Conservation (phyloP, 2,797 vertebrate species). For the Micropoecilia bifurca region DNA sequence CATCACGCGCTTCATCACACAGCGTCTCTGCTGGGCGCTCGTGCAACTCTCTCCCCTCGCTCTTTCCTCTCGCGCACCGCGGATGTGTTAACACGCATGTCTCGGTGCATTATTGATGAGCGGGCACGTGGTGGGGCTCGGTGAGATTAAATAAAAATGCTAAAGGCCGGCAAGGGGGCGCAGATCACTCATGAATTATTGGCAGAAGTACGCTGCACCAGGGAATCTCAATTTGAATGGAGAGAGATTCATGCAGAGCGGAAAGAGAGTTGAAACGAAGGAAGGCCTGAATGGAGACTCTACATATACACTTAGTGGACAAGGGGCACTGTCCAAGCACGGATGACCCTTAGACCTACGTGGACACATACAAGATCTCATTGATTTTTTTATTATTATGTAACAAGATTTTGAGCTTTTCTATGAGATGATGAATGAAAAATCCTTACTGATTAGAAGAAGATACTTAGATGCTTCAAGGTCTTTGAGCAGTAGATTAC, state of each 20-base stretch:
- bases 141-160: conserved; percentile 94
- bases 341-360: neutral
- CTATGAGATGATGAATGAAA: neutral
- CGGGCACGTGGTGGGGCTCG: conserved; percentile 83
- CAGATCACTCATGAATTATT: conserved; percentile 97
- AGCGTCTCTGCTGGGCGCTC: neutral
- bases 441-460: neutral
- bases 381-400: neutral
- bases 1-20: conserved; percentile 20
- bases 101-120: conserved; percentile 91
- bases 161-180: conserved; percentile 89
- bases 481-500: neutral
- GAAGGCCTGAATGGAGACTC: conserved; percentile 13
- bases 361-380: neutral
- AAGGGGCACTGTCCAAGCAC: neutral
- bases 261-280: conserved; percentile 16
- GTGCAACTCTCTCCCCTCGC: conserved; percentile 4
- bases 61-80: conserved; percentile 45
- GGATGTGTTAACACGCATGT: conserved; percentile 95
- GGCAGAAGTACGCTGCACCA: conserved; percentile 85
- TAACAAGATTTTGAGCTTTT: neutral
- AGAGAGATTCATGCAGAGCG: conserved; percentile 25
- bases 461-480: neutral
- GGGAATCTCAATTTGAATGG: conserved; percentile 86
- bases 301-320: neutral